Base-by-base conservation (phyloP, 1,140 invertebrate species). In the Lepidotrigona ventralis region DNA sequence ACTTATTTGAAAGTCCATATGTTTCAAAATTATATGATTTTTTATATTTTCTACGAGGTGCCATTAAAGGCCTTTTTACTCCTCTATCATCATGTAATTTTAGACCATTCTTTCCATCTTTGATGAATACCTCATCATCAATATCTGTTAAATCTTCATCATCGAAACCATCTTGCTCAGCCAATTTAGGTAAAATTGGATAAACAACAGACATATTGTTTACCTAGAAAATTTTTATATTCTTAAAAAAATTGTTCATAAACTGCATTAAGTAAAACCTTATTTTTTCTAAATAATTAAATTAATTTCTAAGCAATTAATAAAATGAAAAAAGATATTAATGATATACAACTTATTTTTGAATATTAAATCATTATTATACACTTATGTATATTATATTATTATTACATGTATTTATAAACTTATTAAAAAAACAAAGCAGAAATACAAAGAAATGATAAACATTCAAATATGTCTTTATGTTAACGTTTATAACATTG, bases 121-220 rank as follows among this genome's bases (percentile, higher is more conserved):
- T 94, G 84, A 97, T 97, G 88, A 97, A 97, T 23, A 97, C 97
- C 91, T 96, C 96, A 91, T 97, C 97, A 89, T 97, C 97, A 8
- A 97, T 95, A 92, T 97, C 96, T 82, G 95, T 96, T 26, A 95
- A 85, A 89, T 96, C 95, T 68, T 96, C 95, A 64, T 96, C 96
- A 39, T 95, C 95, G 68, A 93, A 93, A 77, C 93, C 94, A 78
- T 95, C 95, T 75, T 91, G 88, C 0, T 95, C 91, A 39, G 92
- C 87, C 23, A 93, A 81, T 77, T 90, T 90, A 33, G 91, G 91
- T 33, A 92, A 58, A 79, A 88, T 88, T 69, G 92, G 91, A 80
- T 93, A 87, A 63, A 89, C 74, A 60, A 74, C 70, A 76, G 88
- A 73, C 88, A 89, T 89, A 54, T 71, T 78, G 70, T 66, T 71